phyloP scores from a whole-genome alignment of 2,888 invertebrate species.

The Chelonus formosanus region DNA sequence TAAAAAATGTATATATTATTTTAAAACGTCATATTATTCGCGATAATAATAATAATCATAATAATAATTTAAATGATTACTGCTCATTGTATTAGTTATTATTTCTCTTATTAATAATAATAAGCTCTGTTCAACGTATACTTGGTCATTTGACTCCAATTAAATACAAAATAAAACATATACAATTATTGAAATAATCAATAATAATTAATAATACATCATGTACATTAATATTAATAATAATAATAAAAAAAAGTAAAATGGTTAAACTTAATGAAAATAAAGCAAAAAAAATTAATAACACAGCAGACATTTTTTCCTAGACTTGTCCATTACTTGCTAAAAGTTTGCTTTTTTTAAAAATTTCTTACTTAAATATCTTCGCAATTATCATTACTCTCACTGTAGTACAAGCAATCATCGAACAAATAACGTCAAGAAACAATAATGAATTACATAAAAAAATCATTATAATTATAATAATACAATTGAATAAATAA shows the following conservation, averaged over 20 bases:
- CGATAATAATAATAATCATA: neutral
- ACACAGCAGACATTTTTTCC: constrained; percentile 27
- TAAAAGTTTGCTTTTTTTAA: constrained; percentile 5
- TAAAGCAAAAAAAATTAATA: constrained; percentile 29
- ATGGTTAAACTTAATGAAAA: constrained; percentile 18
- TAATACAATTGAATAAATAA: constrained; percentile 37
- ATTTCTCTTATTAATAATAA: constrained; percentile 24
- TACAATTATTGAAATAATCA: constrained; percentile 15
- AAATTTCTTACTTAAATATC: constrained; percentile 9
- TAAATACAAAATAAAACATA: constrained; percentile 29
- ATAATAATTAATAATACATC: constrained; percentile 2
- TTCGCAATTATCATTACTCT: neutral
- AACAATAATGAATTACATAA: neutral
- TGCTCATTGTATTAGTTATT: constrained; percentile 18
- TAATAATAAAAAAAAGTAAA: constrained; percentile 1
- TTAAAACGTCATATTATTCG: constrained; percentile 3
- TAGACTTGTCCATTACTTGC: constrained; percentile 6
- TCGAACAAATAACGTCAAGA: too few species aligned
- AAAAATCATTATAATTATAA: constrained; percentile 43
- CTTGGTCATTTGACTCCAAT: constrained; percentile 5
- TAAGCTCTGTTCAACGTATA: constrained; percentile 30
- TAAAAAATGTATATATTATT: too few species aligned
- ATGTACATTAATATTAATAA: neutral
- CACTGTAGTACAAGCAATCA: neutral
- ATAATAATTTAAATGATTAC: constrained; percentile 19